Evolutionary conservation across 2,888 invertebrate species (phyloP), one percentile per base, ranked within the genome.

Genomic region (Stenurella melanura): DNA sequence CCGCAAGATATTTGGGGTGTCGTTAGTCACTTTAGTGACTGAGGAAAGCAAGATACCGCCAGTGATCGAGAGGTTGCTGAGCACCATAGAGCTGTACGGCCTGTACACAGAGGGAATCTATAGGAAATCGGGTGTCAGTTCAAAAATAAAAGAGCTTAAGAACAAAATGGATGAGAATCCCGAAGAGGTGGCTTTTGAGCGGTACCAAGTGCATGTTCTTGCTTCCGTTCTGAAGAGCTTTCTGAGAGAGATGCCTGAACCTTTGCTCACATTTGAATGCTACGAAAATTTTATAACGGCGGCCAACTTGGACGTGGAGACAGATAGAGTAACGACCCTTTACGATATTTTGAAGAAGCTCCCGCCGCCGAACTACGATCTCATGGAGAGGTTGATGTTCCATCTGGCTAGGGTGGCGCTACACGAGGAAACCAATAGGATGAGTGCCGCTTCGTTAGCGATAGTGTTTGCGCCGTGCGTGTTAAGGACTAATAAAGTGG

Each of bases 401-500:
- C 98, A 98, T 90, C 90, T 98, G 84, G 96, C 97, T 50, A 92
- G 97, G 85, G 96, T 97, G 18, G 97, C 97, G 0, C 90, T 95
- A 38, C 94, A 96, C 85, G 97, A 97, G 89, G 93, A 95, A 80
- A 95, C 94, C 81, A 98, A 98, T 90, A 91, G 96, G 82, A 98
- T 98, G 98, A 96, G 96, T 74, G 93, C 97, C 0, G 95, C 96
- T 87, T 96, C 96, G 71, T 90, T 98, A 82, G 97, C 98, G 70
- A 97, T 98, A 83, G 97, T 98, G 81, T 98, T 98, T 90, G 97
- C 97, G 60, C 98, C 98, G 66, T 98, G 98, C 90, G 95, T 98
- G 78, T 91, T 98, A 81, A 92, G 97, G 85, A 96, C 97, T 80
- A 96, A 96, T 90, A 95, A 96, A 88, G 90, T 93, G 79, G 93